Percentiles rank a stretch among this genome's conserved stretches.
Evolutionary conservation across 2,797 vertebrate species (phyloP).

Genomic region (Tarsius wallacei): DNA sequence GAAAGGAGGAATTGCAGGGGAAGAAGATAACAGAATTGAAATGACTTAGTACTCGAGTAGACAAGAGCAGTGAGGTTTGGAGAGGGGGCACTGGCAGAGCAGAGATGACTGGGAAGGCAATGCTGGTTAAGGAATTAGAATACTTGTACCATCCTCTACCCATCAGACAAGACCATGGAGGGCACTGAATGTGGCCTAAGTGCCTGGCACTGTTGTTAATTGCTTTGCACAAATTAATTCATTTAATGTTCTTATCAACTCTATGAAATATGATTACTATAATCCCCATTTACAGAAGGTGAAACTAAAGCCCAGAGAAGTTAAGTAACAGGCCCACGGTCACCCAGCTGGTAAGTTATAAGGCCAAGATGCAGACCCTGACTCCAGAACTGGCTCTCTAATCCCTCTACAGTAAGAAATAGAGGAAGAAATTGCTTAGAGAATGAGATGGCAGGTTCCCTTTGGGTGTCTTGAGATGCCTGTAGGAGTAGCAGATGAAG

Average conservation of each 20-base stretch:
- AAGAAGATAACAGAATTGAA: slow-evolving; percentile 28
- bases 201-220: background rate
- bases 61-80: background rate
- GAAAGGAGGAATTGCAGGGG: background rate
- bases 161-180: background rate
- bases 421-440: background rate
- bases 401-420: background rate
- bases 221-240: background rate
- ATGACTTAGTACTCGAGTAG: background rate
- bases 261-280: background rate
- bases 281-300: background rate
- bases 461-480: background rate
- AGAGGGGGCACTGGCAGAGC: background rate
- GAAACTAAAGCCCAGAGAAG: background rate
- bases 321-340: background rate
- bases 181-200: background rate
- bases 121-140: background rate
- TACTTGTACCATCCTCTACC: background rate
- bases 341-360: background rate
- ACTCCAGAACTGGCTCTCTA: background rate
- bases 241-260: background rate
- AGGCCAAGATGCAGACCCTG: background rate
- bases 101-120: background rate
- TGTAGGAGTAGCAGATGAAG: background rate
- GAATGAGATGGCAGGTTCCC: background rate